Evolutionary conservation across 2,888 invertebrate species (phyloP).

Genomic region (Mimumesa dahlbomi): DNA sequence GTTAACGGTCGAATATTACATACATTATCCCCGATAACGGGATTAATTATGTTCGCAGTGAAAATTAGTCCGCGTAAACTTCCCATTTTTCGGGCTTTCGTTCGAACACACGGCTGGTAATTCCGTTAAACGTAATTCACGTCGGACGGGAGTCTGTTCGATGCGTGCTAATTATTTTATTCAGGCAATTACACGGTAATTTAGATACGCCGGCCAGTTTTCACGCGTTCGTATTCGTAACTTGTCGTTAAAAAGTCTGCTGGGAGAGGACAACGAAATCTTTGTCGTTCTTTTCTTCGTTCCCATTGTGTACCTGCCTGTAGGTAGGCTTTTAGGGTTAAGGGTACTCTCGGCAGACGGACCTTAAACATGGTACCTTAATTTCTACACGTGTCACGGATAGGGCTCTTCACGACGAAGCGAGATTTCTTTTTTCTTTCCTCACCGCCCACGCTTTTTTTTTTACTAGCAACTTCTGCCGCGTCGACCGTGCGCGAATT

Average conservation of each 20-base stretch:
- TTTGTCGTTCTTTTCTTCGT: too few species aligned
- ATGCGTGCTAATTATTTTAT: slow-evolving; percentile 64
- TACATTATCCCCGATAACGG: neutral
- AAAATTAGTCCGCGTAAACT: neutral
- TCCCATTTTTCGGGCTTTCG: neutral
- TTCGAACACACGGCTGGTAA: neutral
- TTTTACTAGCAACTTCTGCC: too few species aligned
- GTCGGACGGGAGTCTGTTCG: slow-evolving; percentile 12
- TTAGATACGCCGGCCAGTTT: slow-evolving; percentile 46
- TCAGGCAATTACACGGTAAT: slow-evolving; percentile 65
- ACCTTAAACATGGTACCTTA: neutral
- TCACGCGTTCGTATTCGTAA: too few species aligned
- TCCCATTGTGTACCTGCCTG: too few species aligned
- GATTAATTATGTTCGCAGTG: neutral
- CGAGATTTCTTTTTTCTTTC: too few species aligned
- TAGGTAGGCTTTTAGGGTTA: neutral
- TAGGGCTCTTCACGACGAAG: neutral
- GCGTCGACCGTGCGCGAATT: too few species aligned
- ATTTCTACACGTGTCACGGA: neutral
- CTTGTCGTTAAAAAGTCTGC: too few species aligned
- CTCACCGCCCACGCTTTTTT: too few species aligned
- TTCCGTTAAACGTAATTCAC: slow-evolving; percentile 25
- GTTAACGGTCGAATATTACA: neutral
- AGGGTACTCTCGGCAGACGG: too few species aligned
- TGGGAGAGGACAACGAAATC: too few species aligned